These are phyloP conservation scores for Enteromius mattozi DNA, from an alignment of 2,797 vertebrate species.

Conservation along the genomic window DNA sequence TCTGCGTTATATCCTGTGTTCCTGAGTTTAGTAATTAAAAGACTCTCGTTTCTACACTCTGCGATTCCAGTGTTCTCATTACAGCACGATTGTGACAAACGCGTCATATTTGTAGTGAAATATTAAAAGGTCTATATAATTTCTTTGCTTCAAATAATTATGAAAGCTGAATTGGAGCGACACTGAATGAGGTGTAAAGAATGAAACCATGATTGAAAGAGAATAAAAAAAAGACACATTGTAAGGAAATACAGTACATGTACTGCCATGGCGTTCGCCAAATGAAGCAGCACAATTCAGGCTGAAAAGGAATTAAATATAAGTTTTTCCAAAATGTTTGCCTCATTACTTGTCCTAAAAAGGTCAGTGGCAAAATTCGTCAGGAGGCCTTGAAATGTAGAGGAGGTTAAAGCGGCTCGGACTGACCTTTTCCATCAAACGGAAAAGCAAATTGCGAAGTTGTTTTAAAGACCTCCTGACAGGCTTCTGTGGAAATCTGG, in stretches of 20 bases:
- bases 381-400: slow-evolving; percentile 43
- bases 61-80: too few species aligned
- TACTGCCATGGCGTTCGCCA: not conserved
- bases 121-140: slow-evolving; percentile 18
- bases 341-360: slow-evolving; percentile 53
- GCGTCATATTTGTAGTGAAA: slow-evolving; percentile 35
- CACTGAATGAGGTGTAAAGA: slow-evolving; percentile 16
- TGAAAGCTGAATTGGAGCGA: not conserved
- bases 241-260: not conserved
- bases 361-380: slow-evolving; percentile 57
- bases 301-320: slow-evolving; percentile 3
- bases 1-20: too few species aligned
- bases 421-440: slow-evolving; percentile 56
- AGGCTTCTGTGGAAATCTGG: slow-evolving; percentile 25
- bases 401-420: slow-evolving; percentile 35
- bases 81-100: too few species aligned
- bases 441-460: slow-evolving; percentile 46
- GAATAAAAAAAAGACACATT: slow-evolving; percentile 1
- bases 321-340: slow-evolving; percentile 25
- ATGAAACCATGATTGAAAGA: slow-evolving; percentile 1
- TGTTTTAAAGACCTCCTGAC: slow-evolving; percentile 59
- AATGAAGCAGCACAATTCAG: not conserved
- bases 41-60: too few species aligned
- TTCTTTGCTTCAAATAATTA: slow-evolving; percentile 9
- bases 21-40: too few species aligned